Evolutionary conservation across 2,113 vertebrate species (phyloP).

Genomic region (Siniperca knerii): DNA sequence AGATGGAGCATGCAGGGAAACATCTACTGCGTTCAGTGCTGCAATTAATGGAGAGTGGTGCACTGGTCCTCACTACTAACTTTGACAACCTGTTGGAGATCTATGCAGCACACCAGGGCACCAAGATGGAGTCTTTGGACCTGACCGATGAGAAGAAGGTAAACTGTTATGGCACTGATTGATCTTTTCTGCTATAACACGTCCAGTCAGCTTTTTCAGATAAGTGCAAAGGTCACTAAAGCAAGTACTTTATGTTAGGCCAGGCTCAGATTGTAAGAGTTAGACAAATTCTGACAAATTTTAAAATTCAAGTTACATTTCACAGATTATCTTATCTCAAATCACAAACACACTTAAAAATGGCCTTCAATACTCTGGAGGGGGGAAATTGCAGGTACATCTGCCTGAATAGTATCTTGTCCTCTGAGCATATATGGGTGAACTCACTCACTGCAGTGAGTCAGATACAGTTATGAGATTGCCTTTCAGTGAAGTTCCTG

Average conservation of each 20-base stretch:
- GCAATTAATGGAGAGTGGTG: constrained; percentile 94
- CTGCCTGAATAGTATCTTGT: neutral
- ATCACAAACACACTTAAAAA: neutral
- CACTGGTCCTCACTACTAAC: constrained; percentile 95
- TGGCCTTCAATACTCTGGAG: neutral
- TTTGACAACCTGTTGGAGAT: constrained; percentile 97
- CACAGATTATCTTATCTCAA: neutral
- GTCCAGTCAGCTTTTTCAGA: constrained; percentile 35
- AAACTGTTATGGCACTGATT: constrained; percentile 31
- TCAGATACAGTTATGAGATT: neutral
- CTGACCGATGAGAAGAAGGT: constrained; percentile 98
- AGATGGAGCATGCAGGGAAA: constrained; percentile 96
- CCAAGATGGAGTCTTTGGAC: constrained; percentile 94
- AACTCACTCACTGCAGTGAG: neutral
- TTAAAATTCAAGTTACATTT: neutral
- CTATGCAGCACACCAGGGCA: constrained; percentile 93
- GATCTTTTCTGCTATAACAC: constrained; percentile 12
- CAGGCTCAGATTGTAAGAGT: neutral
- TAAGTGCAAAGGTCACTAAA: constrained; percentile 55
- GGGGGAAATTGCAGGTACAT: neutral
- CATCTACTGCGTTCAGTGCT: constrained; percentile 93
- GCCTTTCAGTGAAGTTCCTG: constrained; percentile 16
- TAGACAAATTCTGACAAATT: neutral
- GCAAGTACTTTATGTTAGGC: neutral
- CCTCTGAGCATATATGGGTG: neutral